A percentile compares a stretch with the other conserved stretches of the same genome.
phyloP scores from a whole-genome alignment of 2,888 invertebrate species.

The Cheilosia pagana region DNA sequence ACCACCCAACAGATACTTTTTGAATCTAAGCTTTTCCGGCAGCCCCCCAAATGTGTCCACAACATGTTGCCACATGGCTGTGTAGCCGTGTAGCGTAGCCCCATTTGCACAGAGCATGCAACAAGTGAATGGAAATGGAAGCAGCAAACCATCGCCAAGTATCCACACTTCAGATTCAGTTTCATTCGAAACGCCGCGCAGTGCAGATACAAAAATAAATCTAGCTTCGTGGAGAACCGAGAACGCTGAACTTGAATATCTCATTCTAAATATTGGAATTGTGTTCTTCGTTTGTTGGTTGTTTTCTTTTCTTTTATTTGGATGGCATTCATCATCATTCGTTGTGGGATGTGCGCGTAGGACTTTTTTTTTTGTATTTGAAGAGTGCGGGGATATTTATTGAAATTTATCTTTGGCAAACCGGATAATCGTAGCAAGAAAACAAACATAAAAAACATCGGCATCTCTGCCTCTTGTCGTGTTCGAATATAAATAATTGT shows the following conservation, averaged over 20 bases:
- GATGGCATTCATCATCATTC: slow-evolving; percentile 44
- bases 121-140: slow-evolving; percentile 60
- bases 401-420: slow-evolving; percentile 18
- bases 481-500: slow-evolving; percentile 5
- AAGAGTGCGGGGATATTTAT: slow-evolving; percentile 21
- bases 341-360: slow-evolving; percentile 56
- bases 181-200: slow-evolving; percentile 73
- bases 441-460: slow-evolving; percentile 5
- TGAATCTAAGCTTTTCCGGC: slow-evolving; percentile 30
- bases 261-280: background rate
- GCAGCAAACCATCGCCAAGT: slow-evolving; percentile 34
- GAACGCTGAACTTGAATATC: background rate
- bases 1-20: slow-evolving; percentile 29
- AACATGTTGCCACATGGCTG: slow-evolving; percentile 51
- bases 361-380: slow-evolving; percentile 15
- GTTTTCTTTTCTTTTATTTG: too few species aligned
- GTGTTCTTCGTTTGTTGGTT: slow-evolving; percentile 14
- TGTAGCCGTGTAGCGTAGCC: background rate
- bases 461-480: slow-evolving; percentile 15
- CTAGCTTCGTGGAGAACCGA: slow-evolving; percentile 22
- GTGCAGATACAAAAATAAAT: slow-evolving; percentile 57
- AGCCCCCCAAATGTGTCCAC: slow-evolving; percentile 5
- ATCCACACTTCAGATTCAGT: slow-evolving; percentile 57
- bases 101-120: slow-evolving; percentile 33
- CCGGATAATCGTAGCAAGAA: slow-evolving; percentile 47